Percentiles rank a stretch among this genome's conserved stretches.
Conservation (phyloP, 2,888 invertebrate species). For the Melieria omissa region DNA sequence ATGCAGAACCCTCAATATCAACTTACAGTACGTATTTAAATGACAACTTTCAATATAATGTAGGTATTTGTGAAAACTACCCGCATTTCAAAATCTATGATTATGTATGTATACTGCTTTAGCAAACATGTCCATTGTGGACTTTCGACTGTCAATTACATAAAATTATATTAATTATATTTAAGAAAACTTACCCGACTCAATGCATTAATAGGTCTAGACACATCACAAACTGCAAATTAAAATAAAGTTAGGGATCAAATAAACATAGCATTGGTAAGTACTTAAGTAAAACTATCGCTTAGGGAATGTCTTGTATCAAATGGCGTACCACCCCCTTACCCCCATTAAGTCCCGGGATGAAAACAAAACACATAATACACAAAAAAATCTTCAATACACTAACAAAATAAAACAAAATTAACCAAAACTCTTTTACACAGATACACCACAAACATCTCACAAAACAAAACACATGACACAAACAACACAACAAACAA, state of each 20-base stretch:
- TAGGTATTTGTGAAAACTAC: too few species aligned
- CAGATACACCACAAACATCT: constrained; percentile 65
- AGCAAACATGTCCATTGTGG: too few species aligned
- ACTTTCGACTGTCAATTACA: too few species aligned
- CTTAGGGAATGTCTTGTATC: constrained; percentile 47
- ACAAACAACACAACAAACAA: constrained; percentile 64
- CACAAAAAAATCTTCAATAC: constrained; percentile 45
- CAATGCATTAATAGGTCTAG: too few species aligned
- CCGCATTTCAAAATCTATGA: too few species aligned
- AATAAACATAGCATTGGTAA: constrained; percentile 44
- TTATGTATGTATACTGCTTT: too few species aligned
- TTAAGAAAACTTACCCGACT: too few species aligned
- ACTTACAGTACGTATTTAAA: constrained; percentile 56
- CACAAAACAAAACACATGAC: constrained; percentile 64
- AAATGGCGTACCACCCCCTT: constrained; percentile 63
- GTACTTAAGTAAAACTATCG: constrained; percentile 49
- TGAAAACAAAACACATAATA: constrained; percentile 57
- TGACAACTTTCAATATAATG: constrained; percentile 36
- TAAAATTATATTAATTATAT: too few species aligned
- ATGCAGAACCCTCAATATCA: constrained; percentile 45
- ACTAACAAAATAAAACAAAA: constrained; percentile 56
- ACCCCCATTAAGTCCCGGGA: constrained; percentile 47
- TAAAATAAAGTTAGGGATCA: neutral
- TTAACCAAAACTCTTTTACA: constrained; percentile 56
- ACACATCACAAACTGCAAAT: constrained; percentile 35